Evolutionary conservation across 2,113 vertebrate genomes (phyloP).

Genomic region (Argyrosomus japonicus): DNA sequence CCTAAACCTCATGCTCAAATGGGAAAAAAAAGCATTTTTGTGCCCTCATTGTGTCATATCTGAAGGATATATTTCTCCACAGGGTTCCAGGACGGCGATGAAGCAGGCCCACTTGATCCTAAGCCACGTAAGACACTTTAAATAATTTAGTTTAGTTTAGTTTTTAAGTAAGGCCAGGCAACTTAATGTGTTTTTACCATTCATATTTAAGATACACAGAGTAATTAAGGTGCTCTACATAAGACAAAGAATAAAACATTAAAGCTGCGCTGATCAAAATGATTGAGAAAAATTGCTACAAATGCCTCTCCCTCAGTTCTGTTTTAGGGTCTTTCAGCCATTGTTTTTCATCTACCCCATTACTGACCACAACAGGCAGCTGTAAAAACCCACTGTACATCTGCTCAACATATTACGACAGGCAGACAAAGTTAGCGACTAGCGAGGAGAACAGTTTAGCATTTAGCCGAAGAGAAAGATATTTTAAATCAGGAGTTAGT

Average conservation of each 20-base stretch:
- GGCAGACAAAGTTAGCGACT: background rate
- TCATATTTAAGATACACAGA: background rate
- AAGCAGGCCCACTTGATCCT: slow-evolving; percentile 66
- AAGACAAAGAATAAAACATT: background rate
- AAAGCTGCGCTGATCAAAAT: background rate
- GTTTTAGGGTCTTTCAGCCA: background rate
- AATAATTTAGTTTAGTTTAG: background rate
- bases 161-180: background rate
- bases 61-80: slow-evolving; percentile 33
- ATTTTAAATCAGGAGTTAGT: background rate
- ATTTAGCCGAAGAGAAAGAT: background rate
- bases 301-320: too few relatives aligned
- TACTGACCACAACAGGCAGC: background rate
- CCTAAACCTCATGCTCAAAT: background rate
- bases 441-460: background rate
- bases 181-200: background rate
- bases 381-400: background rate
- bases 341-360: background rate
- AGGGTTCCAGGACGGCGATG: slow-evolving; percentile 80
- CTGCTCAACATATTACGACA: background rate
- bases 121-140: slow-evolving; percentile 80
- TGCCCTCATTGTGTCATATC: background rate
- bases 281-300: too few relatives aligned
- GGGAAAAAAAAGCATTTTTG: background rate
- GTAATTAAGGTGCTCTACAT: background rate